Evolutionary conservation across 2,888 invertebrate genomes (phyloP).

Genomic region (Aromia moschata): DNA sequence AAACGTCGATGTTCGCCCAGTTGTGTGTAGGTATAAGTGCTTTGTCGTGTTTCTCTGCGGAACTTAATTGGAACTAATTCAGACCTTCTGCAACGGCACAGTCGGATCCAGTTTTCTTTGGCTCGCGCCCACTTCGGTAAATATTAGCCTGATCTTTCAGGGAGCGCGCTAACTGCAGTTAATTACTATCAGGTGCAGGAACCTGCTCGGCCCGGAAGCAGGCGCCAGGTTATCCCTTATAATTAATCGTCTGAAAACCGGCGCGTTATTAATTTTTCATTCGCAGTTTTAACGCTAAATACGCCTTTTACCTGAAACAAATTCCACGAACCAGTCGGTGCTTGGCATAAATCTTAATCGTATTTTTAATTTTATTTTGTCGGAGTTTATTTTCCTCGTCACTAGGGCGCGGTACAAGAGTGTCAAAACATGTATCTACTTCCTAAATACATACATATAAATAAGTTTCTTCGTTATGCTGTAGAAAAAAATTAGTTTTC

Average conservation of each 20-base stretch:
- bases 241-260: slow-evolving; percentile 17
- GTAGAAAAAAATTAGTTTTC: too few species aligned
- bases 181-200: slow-evolving; percentile 33
- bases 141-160: slow-evolving; percentile 22
- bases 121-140: slow-evolving; percentile 22
- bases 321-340: too few species aligned
- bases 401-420: too few species aligned
- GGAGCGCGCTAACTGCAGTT: slow-evolving; percentile 26
- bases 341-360: too few species aligned
- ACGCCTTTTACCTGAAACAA: too few species aligned
- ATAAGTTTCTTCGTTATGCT: too few species aligned
- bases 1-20: slow-evolving; percentile 27
- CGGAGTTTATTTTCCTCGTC: too few species aligned
- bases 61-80: slow-evolving; percentile 24
- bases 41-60: slow-evolving; percentile 28
- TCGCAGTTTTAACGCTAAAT: too few species aligned
- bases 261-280: slow-evolving; percentile 15
- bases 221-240: not conserved
- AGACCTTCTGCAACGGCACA: slow-evolving; percentile 6
- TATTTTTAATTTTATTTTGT: too few species aligned
- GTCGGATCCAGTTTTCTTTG: slow-evolving; percentile 23
- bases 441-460: too few species aligned
- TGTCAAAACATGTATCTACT: too few species aligned
- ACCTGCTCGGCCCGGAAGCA: not conserved
- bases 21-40: slow-evolving; percentile 28